Conservation (phyloP, 2,797 vertebrate species). For the Crocidura indochinensis region DNA sequence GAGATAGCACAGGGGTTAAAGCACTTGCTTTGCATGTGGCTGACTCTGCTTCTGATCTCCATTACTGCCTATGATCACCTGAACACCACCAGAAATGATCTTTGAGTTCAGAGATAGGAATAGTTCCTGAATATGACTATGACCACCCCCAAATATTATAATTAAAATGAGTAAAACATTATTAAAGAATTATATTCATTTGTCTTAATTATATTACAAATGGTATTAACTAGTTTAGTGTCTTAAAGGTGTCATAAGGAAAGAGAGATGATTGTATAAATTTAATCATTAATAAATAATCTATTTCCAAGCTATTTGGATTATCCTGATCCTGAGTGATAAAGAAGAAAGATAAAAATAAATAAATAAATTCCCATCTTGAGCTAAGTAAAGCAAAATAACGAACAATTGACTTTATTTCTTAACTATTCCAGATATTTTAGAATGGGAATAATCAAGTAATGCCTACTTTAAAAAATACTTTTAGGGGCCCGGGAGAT, state of each 20-base stretch:
- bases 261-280: constrained; percentile 24
- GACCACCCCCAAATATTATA: too few relatives aligned
- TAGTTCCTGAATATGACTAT: too few relatives aligned
- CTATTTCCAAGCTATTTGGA: not conserved
- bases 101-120: too few relatives aligned
- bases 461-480: not conserved
- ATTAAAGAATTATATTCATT: not conserved
- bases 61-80: too few relatives aligned
- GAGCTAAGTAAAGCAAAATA: not conserved
- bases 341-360: not conserved
- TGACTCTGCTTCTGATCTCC: too few relatives aligned
- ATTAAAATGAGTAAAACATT: too few relatives aligned
- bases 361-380: not conserved
- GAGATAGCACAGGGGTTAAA: too few relatives aligned
- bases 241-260: constrained; percentile 41
- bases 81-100: too few relatives aligned
- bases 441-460: not conserved
- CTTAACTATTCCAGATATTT: not conserved
- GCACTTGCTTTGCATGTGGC: too few relatives aligned
- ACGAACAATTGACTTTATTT: not conserved
- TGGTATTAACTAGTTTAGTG: constrained; percentile 30
- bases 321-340: not conserved
- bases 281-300: constrained; percentile 2
- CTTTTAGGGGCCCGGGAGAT: too few relatives aligned
- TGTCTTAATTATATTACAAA: constrained; percentile 38